phyloP scores from a whole-genome alignment of 2,113 vertebrate genomes.

The Prunella fulvescens region DNA sequence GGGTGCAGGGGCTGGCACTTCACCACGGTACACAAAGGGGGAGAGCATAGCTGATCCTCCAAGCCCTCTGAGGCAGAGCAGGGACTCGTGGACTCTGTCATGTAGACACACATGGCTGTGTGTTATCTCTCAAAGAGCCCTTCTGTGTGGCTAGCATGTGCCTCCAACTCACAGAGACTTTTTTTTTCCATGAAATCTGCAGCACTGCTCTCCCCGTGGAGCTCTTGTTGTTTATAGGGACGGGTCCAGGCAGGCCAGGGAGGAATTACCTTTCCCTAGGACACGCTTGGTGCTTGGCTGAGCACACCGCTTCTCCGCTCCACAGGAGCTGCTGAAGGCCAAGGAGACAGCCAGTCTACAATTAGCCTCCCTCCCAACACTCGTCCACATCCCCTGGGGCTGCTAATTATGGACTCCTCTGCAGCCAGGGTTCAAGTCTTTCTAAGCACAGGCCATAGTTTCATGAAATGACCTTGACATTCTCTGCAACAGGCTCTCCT shows the following conservation, averaged over 20 bases:
- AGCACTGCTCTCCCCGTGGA: not conserved
- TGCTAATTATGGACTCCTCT: slow-evolving; percentile 21
- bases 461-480: slow-evolving; percentile 1
- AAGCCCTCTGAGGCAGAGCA: not conserved
- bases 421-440: not conserved
- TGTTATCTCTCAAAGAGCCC: not conserved
- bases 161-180: not conserved
- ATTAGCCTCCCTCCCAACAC: not conserved
- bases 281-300: slow-evolving; percentile 59
- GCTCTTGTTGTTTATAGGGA: slow-evolving; percentile 54
- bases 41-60: not conserved
- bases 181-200: not conserved
- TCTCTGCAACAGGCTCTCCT: not conserved
- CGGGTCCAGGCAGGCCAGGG: slow-evolving; percentile 36
- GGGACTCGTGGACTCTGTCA: not conserved
- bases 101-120: not conserved
- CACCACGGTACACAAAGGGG: accelerated
- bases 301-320: slow-evolving; percentile 37
- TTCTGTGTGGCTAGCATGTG: not conserved
- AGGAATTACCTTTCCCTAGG: slow-evolving; percentile 69
- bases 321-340: slow-evolving; percentile 37
- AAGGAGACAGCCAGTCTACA: slow-evolving; percentile 69
- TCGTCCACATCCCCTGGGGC: not conserved
- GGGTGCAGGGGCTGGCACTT: accelerated
- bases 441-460: not conserved